These are phyloP conservation scores for Conchocele bisecta DNA, from an alignment of 2,888 invertebrate genomes.

Conservation along the genomic window DNA sequence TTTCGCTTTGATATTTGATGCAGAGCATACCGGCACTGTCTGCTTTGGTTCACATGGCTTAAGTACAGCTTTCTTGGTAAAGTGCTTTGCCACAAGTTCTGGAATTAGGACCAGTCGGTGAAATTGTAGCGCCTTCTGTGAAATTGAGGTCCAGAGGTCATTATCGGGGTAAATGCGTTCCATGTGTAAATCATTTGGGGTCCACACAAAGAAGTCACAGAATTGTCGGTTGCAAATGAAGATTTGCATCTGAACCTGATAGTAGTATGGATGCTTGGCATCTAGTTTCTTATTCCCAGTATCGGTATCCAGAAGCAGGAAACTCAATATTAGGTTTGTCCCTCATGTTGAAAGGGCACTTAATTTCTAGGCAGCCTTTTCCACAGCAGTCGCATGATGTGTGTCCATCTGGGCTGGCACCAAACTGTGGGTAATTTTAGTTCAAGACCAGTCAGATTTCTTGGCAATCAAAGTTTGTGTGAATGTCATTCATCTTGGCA, in stretches of 20 bases:
- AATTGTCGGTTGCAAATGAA: background rate
- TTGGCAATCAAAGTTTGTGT: constrained; percentile 8
- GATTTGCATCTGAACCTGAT: constrained; percentile 47
- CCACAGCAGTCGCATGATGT: constrained; percentile 48
- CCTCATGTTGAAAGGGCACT: constrained; percentile 27
- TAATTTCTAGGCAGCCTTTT: constrained; percentile 34
- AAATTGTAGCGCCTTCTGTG: constrained; percentile 22
- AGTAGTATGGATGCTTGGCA: constrained; percentile 32
- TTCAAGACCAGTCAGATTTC: constrained; percentile 19
- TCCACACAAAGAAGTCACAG: constrained; percentile 57
- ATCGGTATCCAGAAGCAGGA: constrained; percentile 6
- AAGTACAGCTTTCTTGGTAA: constrained; percentile 5
- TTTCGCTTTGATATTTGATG: no score
- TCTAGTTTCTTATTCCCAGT: constrained; percentile 3
- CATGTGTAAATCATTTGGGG: constrained; percentile 10
- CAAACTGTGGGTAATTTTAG: constrained; percentile 21
- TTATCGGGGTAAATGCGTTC: constrained; percentile 22
- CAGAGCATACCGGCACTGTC: no score
- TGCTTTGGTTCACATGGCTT: no score
- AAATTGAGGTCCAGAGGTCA: constrained; percentile 6
- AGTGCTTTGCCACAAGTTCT: constrained; percentile 33
- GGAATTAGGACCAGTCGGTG: constrained; percentile 36
- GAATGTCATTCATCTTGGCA: background rate
- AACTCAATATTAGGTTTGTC: background rate
- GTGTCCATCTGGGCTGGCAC: constrained; percentile 47